Conservation (phyloP, 2,888 invertebrate genomes). For the Venustoraphidia nigricollis region DNA sequence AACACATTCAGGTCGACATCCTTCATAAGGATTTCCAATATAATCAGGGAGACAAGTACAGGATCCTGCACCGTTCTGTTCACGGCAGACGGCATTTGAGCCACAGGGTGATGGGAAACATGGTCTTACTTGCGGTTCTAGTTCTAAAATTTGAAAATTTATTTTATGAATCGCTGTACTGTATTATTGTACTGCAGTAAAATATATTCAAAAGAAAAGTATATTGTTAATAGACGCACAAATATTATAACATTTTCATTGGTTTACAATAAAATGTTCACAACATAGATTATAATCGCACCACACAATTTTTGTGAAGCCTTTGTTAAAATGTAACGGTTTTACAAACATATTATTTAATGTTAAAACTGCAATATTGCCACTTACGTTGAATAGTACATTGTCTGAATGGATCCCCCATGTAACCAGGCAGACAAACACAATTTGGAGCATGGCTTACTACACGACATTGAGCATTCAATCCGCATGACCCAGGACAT, state of each 20-base stretch:
- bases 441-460: conserved; percentile 69
- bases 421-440: conserved; percentile 45
- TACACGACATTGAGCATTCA: conserved; percentile 55
- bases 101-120: conserved; percentile 53
- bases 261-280: too few species aligned
- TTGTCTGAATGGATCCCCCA: conserved; percentile 19
- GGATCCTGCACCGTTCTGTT: conserved; percentile 35
- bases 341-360: neutral
- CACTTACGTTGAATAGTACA: conserved; percentile 14
- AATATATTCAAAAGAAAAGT: too few species aligned
- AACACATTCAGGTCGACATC: conserved; percentile 39
- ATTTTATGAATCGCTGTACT: too few species aligned
- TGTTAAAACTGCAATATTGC: neutral
- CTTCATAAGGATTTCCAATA: conserved; percentile 37
- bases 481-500: conserved; percentile 55
- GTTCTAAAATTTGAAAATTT: neutral
- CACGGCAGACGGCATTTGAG: conserved; percentile 44
- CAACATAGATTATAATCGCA: too few species aligned
- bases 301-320: too few species aligned
- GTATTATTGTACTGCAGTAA: too few species aligned
- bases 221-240: too few species aligned
- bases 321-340: neutral
- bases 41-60: conserved; percentile 45
- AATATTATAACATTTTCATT: too few species aligned
- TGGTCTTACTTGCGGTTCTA: conserved; percentile 33